A percentile compares a stretch with the other conserved stretches of the same genome.
Evolutionary conservation across 1,140 invertebrate species (phyloP).

Genomic region (Hyles vespertilio): DNA sequence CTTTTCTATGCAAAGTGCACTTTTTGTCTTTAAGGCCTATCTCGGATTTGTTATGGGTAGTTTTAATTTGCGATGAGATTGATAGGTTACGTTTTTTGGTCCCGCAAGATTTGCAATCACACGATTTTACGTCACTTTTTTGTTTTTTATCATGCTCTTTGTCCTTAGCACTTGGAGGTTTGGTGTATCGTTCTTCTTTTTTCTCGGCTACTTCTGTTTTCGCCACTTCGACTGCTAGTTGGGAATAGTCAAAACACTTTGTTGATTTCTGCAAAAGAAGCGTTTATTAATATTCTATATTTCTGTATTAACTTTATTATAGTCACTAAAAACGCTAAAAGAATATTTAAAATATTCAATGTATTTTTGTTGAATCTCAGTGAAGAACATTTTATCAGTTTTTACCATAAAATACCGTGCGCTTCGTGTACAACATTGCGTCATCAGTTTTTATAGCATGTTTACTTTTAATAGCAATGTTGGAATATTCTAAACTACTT

Average conservation of each 20-base stretch:
- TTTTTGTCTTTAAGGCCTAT: slow-evolving; percentile 61
- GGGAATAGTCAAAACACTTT: slow-evolving; percentile 62
- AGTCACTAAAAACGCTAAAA: too few species aligned
- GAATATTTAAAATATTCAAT: too few species aligned
- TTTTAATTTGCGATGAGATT: slow-evolving; percentile 59
- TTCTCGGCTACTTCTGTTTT: slow-evolving; percentile 12
- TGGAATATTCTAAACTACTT: too few species aligned
- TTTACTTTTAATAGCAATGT: too few species aligned
- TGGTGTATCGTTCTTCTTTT: not conserved
- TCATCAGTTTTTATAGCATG: too few species aligned
- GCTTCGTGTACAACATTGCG: not conserved
- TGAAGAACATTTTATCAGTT: not conserved
- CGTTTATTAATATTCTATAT: too few species aligned
- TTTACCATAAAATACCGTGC: not conserved
- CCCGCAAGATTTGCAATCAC: slow-evolving; percentile 41
- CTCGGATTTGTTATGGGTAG: slow-evolving; percentile 66
- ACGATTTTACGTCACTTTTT: slow-evolving; percentile 31
- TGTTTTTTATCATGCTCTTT: slow-evolving; percentile 27
- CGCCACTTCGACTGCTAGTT: slow-evolving; percentile 36
- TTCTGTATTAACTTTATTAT: too few species aligned
- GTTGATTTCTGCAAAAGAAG: slow-evolving; percentile 52
- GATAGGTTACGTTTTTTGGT: slow-evolving; percentile 58
- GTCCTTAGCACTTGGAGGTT: slow-evolving; percentile 3
- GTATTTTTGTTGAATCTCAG: too few species aligned
- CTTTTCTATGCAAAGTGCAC: slow-evolving; percentile 55